Evolutionary conservation across 2,113 vertebrate genomes (phyloP), one percentile per base, ranked within the genome.

Genomic region (Choloepus hoffmanni): DNA sequence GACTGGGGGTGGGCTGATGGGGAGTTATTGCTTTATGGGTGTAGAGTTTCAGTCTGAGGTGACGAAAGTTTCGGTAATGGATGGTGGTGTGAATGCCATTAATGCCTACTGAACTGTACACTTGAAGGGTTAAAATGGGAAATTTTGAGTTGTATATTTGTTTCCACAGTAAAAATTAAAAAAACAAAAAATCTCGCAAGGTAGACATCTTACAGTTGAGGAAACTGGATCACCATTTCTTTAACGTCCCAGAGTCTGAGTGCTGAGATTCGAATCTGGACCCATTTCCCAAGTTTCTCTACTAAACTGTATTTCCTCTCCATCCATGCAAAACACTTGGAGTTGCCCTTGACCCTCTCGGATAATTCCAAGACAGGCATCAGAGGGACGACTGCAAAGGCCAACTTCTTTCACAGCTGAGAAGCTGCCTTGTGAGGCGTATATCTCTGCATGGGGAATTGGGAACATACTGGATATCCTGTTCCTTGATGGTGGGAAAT

Each of bases 371-470:
- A 53, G 76, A 84, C 45, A 55, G 30, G 10, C 21, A 67, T 48
- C 90, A 26, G 19, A 65, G 79, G 85, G 78, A 72, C 45, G 5
- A 60, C 30, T 45, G 23, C 36, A 13, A 58, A 45, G 65, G 26
- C 40, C 0, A 1, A 6, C 95, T 72, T 62, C 82, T 45, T 73
- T 83, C 81, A 72, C 0, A 1, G 58, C 60, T 48, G n/a, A 92
- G 19, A 60, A 60, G 33, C 85, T 90, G 60, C 88, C 81, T 81
- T 89, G n/a, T 62, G 73, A 82, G 67, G 68, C 72, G 53, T 84
- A 43, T 68, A 43, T 68, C 84, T 92, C 48, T 21, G 18, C 53
- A 13, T 33, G 50, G 77, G 79, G 76, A 33, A 53, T 65, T 67
- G 13, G 5, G 23, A 79, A 65, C 63, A 67, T 8, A 1, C 15